These are phyloP conservation scores for Triops cancriformis DNA, from an alignment of 1,140 invertebrate genomes.

Conservation along the genomic window DNA sequence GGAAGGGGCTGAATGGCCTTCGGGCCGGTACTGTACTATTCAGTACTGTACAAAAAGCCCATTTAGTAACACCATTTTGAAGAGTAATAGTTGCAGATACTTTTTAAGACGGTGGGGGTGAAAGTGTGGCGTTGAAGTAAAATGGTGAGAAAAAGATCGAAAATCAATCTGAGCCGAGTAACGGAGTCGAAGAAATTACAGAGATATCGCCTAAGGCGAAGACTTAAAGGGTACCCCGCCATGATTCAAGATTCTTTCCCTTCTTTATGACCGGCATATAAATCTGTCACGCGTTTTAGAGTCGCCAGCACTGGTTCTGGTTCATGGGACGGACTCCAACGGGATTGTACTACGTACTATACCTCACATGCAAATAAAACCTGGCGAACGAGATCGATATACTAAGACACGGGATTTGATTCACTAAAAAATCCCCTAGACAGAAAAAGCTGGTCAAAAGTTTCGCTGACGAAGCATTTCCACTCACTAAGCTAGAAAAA, in stretches of 20 bases:
- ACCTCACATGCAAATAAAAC: constrained; percentile 3
- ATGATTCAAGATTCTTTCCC: not conserved
- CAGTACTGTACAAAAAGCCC: not conserved
- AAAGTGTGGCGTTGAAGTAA: not conserved
- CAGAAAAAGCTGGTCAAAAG: not conserved
- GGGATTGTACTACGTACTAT: not conserved
- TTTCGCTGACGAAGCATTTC: not conserved
- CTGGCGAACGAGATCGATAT: not conserved
- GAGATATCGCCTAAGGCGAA: not conserved
- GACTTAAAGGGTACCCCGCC: not conserved
- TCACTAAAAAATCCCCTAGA: too few relatives aligned
- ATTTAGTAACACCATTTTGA: not conserved
- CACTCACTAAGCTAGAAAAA: not conserved
- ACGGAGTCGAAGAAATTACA: not conserved
- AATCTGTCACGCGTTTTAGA: constrained; percentile 10
- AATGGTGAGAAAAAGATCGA: not conserved
- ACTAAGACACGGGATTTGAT: not conserved
- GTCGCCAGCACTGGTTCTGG: not conserved
- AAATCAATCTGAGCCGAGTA: not conserved
- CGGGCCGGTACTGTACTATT: not conserved
- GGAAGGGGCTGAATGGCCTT: not conserved
- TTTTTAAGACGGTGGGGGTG: not conserved
- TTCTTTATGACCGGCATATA: not conserved
- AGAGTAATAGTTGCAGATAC: not conserved
- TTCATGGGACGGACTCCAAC: not conserved